A percentile compares a stretch with the other conserved stretches of the same genome.
These are phyloP conservation scores for Myripristis murdjan DNA, from an alignment of 2,797 vertebrate genomes.

Conservation along the genomic window DNA sequence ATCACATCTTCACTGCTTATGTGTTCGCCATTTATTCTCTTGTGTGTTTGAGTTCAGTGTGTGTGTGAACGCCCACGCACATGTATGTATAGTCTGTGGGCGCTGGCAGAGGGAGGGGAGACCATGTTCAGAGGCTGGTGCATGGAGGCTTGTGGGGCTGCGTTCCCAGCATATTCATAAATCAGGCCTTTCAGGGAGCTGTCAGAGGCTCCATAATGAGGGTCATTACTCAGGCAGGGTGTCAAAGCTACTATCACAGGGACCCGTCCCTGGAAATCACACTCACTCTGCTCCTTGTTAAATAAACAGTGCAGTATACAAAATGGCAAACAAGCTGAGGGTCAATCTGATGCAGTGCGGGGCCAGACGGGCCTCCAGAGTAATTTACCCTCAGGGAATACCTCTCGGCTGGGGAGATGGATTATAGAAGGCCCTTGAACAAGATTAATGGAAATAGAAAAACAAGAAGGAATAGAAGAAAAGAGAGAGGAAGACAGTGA, in stretches of 20 bases:
- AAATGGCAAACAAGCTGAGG: constrained; percentile 99
- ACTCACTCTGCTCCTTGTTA: constrained; percentile 99
- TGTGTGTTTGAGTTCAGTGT: constrained; percentile 10
- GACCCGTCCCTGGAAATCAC: constrained; percentile 97
- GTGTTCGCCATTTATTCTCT: constrained; percentile 52
- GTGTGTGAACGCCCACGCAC: constrained; percentile 71
- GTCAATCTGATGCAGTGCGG: constrained; percentile 98
- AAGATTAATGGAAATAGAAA: constrained; percentile 98
- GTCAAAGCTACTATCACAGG: constrained; percentile 99
- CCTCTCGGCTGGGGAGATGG: constrained; percentile 96
- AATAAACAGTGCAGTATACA: constrained; percentile 99
- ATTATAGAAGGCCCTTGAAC: constrained; percentile 93
- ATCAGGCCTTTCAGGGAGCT: constrained; percentile 99
- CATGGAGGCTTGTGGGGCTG: constrained; percentile 79
- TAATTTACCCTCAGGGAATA: constrained; percentile 98
- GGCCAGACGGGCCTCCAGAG: constrained; percentile 98
- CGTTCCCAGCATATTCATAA: constrained; percentile 98
- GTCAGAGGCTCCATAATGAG: constrained; percentile 99
- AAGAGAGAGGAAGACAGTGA: constrained; percentile 53
- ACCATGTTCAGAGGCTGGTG: constrained; percentile 63
- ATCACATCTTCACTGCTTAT: constrained; percentile 1
- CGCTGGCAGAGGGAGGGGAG: constrained; percentile 73
- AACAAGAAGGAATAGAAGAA: constrained; percentile 70
- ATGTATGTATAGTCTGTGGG: constrained; percentile 70
- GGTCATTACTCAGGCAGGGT: constrained; percentile 99